These are phyloP conservation scores for Acinonyx jubatus DNA, from an alignment of 2,113 vertebrate species.

Conservation along the genomic window DNA sequence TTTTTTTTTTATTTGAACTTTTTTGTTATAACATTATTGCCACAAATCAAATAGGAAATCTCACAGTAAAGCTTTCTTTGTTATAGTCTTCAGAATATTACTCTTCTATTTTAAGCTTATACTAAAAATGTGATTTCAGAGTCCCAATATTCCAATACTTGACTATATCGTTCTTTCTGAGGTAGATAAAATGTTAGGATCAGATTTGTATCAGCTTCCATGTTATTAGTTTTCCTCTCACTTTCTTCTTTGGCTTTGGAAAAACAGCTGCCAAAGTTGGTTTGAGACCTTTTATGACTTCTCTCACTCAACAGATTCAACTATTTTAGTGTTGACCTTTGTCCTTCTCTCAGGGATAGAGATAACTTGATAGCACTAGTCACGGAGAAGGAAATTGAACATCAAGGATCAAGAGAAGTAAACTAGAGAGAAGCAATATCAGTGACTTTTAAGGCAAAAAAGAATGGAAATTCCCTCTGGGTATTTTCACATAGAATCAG, in stretches of 20 bases:
- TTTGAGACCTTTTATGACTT: constrained; percentile 58
- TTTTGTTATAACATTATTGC: not conserved
- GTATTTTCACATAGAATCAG: constrained; percentile 60
- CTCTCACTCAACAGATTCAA: not conserved
- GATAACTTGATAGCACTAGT: constrained; percentile 24
- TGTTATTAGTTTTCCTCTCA: constrained; percentile 22
- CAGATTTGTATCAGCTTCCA: constrained; percentile 33
- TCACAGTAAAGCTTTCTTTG: not conserved
- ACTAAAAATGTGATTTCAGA: constrained; percentile 42
- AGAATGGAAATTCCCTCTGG: constrained; percentile 51
- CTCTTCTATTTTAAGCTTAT: constrained; percentile 28
- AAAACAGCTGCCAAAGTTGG: constrained; percentile 48
- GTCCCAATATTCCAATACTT: not conserved
- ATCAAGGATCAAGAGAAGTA: constrained; percentile 53
- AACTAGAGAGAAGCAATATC: constrained; percentile 44
- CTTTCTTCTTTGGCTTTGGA: constrained; percentile 60
- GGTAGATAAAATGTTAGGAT: not conserved
- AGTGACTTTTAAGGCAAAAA: constrained; percentile 58
- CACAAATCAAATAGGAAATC: not conserved
- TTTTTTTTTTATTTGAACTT: not conserved
- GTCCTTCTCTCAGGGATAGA: constrained; percentile 44
- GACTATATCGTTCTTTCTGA: not conserved
- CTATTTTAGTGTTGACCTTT: constrained; percentile 47
- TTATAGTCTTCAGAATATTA: not conserved
- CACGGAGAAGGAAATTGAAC: constrained; percentile 49